Evolutionary conservation across 2,888 invertebrate species (phyloP), one percentile per base, ranked within the genome.

Genomic region (Watsonalla cultraria): DNA sequence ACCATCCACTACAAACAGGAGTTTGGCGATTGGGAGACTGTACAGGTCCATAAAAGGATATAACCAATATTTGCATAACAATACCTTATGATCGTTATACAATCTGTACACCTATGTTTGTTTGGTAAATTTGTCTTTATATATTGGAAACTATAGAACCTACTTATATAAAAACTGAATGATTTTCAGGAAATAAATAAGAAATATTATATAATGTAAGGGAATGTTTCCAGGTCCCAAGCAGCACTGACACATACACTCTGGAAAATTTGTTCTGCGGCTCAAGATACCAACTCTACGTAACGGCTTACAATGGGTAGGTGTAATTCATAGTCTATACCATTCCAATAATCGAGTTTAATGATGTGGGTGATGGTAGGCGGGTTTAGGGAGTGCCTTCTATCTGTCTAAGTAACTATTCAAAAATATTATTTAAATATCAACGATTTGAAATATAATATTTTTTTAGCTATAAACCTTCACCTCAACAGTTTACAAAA

Each of bases 1-100:
- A 96, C 96, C 35, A 93, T 98, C 61, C 96, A 96, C 78, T 97
- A 96, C 91, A 98, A 98, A 79, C 97, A 97, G 54, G 98, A 98
- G 84, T 98, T 97, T 75, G 97, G 97, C 14, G 97, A 97, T 75
- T 98, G 97, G 97, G 96, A 96, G 86, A 96, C 96, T 7, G 94
- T 95, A 56, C 96, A 96, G 89, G 92, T 93, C 57, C 73, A 42
- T 24, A 2, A 24, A 24, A 24, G 24, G 24, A 24, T 24, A 24
- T 24, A 24, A 24, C 24, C 24, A 24, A 24, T 24, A 24, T 24
- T 24, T 24, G 24, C 46, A 24, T 46, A 53, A 14, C 6, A 8
- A 11, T 24, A 4, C n/a, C 5, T 50, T 37, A 13, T 45, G 6
- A 42, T 9, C 35, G 11, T 33, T 34, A 35, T 47, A 13, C 33